phyloP scores from a whole-genome alignment of 2,888 invertebrate species.

The Nomada flava region DNA sequence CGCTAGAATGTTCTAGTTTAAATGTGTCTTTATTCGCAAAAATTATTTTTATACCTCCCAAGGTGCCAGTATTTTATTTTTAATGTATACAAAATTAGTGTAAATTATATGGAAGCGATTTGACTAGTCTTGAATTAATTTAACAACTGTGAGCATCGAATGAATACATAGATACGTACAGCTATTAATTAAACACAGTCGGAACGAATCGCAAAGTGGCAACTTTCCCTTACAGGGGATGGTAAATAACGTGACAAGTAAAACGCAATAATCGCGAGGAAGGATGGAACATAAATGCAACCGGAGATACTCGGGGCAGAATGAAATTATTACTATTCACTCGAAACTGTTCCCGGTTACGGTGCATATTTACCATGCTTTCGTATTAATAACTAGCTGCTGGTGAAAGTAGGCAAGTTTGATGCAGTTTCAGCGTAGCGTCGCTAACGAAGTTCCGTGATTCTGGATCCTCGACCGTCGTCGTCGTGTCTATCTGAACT shows the following conservation, averaged over 20 bases:
- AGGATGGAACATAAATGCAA: slow-evolving; percentile 13
- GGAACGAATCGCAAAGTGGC: neutral
- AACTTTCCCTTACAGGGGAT: neutral
- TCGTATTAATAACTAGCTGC: slow-evolving; percentile 49
- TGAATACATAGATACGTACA: too few species aligned
- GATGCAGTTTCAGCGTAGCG: slow-evolving; percentile 29
- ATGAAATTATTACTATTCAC: slow-evolving; percentile 45
- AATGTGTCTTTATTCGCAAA: slow-evolving; percentile 43
- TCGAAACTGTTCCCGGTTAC: slow-evolving; percentile 34
- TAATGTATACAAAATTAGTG: too few species aligned
- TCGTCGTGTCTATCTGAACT: slow-evolving; percentile 9
- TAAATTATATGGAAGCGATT: too few species aligned
- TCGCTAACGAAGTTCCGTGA: slow-evolving; percentile 51
- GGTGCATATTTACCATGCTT: slow-evolving; percentile 50
- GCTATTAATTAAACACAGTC: neutral
- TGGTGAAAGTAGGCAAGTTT: slow-evolving; percentile 52
- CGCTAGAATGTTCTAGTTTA: slow-evolving; percentile 61
- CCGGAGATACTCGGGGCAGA: slow-evolving; percentile 15
- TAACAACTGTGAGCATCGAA: too few species aligned
- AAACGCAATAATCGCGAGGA: neutral
- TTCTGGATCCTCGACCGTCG: slow-evolving; percentile 30
- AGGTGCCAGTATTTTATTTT: too few species aligned
- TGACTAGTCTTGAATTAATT: too few species aligned
- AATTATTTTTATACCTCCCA: too few species aligned
- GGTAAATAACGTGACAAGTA: neutral